Evolutionary conservation across 2,888 invertebrate genomes (phyloP).

Genomic region (Cotesia congregata): DNA sequence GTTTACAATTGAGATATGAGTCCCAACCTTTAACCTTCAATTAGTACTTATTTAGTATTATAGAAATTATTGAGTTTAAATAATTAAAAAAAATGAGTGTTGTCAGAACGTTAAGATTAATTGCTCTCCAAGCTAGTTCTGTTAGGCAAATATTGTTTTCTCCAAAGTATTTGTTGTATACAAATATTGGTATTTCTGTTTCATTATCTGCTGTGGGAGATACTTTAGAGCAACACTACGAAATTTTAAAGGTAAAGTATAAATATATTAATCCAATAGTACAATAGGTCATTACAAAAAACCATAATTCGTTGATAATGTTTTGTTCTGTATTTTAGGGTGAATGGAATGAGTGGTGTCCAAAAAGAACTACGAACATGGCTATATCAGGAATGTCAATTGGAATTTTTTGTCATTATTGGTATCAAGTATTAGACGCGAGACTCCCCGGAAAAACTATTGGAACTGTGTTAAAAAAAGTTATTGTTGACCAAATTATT

Average conservation of each 20-base stretch:
- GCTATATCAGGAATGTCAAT: conserved; percentile 82
- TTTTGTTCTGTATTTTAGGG: conserved; percentile 56
- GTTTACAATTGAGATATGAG: no score
- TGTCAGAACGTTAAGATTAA: conserved; percentile 47
- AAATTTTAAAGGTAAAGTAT: conserved; percentile 72
- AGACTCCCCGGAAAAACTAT: conserved; percentile 79
- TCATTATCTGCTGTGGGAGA: conserved; percentile 85
- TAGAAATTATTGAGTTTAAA: no score
- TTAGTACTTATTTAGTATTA: no score
- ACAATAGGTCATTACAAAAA: not conserved
- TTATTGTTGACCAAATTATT: conserved; percentile 85
- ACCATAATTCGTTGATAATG: conserved; percentile 3
- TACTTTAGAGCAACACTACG: conserved; percentile 84
- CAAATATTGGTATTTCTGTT: conserved; percentile 85
- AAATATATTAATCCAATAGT: not conserved
- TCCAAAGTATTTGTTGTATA: conserved; percentile 79
- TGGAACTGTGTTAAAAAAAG: conserved; percentile 80
- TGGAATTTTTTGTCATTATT: conserved; percentile 87
- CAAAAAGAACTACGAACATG: conserved; percentile 81
- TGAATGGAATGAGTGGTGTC: conserved; percentile 74
- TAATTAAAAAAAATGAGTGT: conserved; percentile 50
- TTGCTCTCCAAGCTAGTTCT: conserved; percentile 46
- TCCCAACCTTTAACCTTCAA: no score
- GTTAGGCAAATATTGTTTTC: conserved; percentile 60
- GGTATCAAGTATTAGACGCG: conserved; percentile 85